These are phyloP conservation scores for Cylas formicarius DNA, from an alignment of 1,140 invertebrate genomes.

Conservation along the genomic window DNA sequence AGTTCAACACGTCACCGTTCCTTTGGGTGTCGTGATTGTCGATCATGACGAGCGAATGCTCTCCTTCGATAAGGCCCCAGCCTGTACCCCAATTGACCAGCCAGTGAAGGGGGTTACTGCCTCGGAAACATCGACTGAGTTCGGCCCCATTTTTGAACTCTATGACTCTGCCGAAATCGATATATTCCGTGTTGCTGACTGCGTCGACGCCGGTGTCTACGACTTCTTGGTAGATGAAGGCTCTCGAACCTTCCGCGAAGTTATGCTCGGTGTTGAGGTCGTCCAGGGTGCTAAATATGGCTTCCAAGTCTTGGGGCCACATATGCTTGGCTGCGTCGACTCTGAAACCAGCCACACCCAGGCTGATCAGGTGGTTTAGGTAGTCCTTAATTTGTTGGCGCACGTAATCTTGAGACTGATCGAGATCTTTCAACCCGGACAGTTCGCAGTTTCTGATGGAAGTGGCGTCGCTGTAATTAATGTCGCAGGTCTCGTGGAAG, in stretches of 20 bases:
- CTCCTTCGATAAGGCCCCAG: constrained; percentile 49
- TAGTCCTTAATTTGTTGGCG: constrained; percentile 55
- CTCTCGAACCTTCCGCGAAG: constrained; percentile 49
- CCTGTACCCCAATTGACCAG: constrained; percentile 40
- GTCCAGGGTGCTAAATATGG: constrained; percentile 55
- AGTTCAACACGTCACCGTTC: constrained; percentile 46
- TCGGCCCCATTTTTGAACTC: constrained; percentile 64
- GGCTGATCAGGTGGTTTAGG: constrained; percentile 62
- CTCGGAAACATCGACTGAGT: constrained; percentile 50
- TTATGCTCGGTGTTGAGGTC: constrained; percentile 53
- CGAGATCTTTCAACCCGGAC: constrained; percentile 63
- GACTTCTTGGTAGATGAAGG: constrained; percentile 73
- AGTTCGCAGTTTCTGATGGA: constrained; percentile 69
- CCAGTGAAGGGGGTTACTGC: constrained; percentile 40
- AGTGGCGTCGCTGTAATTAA: constrained; percentile 37
- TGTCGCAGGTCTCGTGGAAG: constrained; percentile 52
- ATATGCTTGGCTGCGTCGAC: constrained; percentile 67
- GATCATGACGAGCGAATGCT: constrained; percentile 53
- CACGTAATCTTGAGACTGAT: constrained; percentile 58
- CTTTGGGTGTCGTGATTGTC: constrained; percentile 54
- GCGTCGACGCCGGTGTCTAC: constrained; percentile 67
- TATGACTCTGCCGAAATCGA: constrained; percentile 57
- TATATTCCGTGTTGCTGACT: constrained; percentile 57
- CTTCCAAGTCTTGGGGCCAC: constrained; percentile 63
- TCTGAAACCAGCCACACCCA: constrained; percentile 76